phyloP scores from a whole-genome alignment of 2,888 invertebrate genomes.

The Venusia cambrica region DNA sequence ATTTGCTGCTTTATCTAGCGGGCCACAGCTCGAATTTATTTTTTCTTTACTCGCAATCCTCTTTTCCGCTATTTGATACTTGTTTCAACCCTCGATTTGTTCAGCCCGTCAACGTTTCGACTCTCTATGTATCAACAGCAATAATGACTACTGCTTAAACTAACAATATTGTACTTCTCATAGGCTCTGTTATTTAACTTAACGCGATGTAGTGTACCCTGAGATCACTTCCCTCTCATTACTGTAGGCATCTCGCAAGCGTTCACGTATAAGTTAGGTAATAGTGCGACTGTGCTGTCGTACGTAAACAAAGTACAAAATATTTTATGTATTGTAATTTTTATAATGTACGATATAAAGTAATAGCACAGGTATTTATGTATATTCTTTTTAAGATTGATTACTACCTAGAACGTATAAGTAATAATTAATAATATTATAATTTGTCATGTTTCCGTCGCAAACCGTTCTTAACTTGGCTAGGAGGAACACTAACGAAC shows the following conservation, averaged over 20 bases:
- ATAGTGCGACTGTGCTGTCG: slow-evolving; percentile 67
- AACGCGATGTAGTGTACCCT: slow-evolving; percentile 25
- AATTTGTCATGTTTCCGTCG: slow-evolving; percentile 78
- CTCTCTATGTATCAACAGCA: slow-evolving; percentile 18
- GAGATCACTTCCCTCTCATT: slow-evolving; percentile 16
- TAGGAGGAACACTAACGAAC: slow-evolving; percentile 79
- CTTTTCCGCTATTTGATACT: slow-evolving; percentile 35
- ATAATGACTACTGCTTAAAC: slow-evolving; percentile 36
- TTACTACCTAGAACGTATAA: slow-evolving; percentile 54
- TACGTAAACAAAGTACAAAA: slow-evolving; percentile 78
- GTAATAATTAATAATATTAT: slow-evolving; percentile 49
- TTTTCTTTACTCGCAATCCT: slow-evolving; percentile 40
- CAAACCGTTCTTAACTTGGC: slow-evolving; percentile 75
- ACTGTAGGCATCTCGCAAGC: slow-evolving; percentile 45
- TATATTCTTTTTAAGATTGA: slow-evolving; percentile 74
- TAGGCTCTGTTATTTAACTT: slow-evolving; percentile 41
- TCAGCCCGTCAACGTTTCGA: slow-evolving; percentile 8
- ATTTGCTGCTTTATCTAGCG: slow-evolving; percentile 39
- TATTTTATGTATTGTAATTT: slow-evolving; percentile 79
- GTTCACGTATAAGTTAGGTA: slow-evolving; percentile 59
- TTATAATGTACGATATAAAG: slow-evolving; percentile 73
- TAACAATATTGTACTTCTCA: slow-evolving; percentile 80
- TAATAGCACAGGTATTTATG: slow-evolving; percentile 72
- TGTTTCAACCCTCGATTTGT: not conserved
- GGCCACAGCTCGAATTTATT: slow-evolving; percentile 35